phyloP scores from a whole-genome alignment of 1,140 invertebrate species.

The Acyrthosiphon pisum region DNA sequence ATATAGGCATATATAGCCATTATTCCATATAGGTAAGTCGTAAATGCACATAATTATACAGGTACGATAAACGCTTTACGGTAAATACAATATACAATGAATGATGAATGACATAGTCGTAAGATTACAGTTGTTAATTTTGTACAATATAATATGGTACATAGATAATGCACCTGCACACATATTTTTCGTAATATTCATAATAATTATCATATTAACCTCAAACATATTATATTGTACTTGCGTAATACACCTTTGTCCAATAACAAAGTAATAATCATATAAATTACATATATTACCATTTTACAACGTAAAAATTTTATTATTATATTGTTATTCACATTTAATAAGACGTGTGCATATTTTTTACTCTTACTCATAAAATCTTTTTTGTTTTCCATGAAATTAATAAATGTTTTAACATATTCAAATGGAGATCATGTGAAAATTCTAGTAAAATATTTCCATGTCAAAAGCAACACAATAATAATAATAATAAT shows the following conservation, averaged over 20 bases:
- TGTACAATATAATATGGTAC: neutral
- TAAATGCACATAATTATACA: neutral
- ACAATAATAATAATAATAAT: neutral
- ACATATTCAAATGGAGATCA: neutral
- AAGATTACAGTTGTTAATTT: neutral
- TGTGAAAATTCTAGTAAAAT: neutral
- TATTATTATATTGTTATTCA: too few relatives aligned
- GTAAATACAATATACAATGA: neutral
- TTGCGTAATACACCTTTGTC: neutral
- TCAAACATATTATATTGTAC: neutral
- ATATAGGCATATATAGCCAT: neutral
- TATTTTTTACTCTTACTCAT: too few relatives aligned
- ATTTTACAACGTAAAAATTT: neutral
- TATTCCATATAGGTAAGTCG: neutral
- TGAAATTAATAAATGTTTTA: neutral
- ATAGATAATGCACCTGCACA: neutral
- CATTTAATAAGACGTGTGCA: too few relatives aligned
- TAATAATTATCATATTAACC: neutral
- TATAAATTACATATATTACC: neutral
- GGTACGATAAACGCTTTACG: neutral
- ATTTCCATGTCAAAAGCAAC: neutral
- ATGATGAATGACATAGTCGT: neutral
- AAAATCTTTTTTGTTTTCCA: neutral
- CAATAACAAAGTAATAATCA: neutral
- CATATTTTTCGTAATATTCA: neutral